Evolutionary conservation across 2,888 invertebrate genomes (phyloP).

Genomic region (Drosophila yooni): DNA sequence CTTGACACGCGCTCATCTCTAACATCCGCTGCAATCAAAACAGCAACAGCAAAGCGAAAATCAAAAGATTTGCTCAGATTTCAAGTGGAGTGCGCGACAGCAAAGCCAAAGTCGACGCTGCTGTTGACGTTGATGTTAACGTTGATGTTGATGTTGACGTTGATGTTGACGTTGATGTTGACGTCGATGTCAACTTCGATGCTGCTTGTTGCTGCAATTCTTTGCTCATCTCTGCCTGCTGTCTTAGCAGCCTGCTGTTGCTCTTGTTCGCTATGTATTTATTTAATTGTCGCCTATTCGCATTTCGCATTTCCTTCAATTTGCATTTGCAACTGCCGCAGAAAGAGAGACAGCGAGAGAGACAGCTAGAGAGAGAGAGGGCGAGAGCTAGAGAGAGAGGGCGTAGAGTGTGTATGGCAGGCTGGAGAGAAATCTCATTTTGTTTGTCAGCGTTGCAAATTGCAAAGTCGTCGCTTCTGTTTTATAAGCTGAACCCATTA

Average conservation of each 20-base stretch:
- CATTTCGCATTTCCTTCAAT: slow-evolving; percentile 59
- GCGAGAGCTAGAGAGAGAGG: not conserved
- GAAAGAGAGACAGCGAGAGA: slow-evolving; percentile 1
- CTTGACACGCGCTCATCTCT: slow-evolving; percentile 3
- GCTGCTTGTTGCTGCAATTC: slow-evolving; percentile 6
- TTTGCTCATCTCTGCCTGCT: slow-evolving; percentile 10
- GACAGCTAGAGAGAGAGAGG: not conserved
- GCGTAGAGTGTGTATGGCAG: not conserved
- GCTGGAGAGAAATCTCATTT: not conserved
- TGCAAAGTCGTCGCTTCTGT: not conserved
- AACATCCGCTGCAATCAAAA: slow-evolving; percentile 1
- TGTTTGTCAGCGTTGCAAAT: slow-evolving; percentile 19
- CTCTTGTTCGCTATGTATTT: slow-evolving; percentile 52
- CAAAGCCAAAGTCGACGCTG: slow-evolving; percentile 7
- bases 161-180: slow-evolving; percentile 3
- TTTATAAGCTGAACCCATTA: no score
- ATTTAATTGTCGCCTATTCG: slow-evolving; percentile 63
- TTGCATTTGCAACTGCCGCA: slow-evolving; percentile 27
- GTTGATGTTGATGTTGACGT: not conserved
- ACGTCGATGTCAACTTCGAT: slow-evolving; percentile 1
- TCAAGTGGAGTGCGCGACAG: slow-evolving; percentile 21
- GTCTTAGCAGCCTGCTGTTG: slow-evolving; percentile 25
- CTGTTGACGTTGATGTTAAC: not conserved
- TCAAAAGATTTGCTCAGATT: slow-evolving; percentile 31
- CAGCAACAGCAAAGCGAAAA: not conserved